phyloP scores from a whole-genome alignment of 1,140 invertebrate species.

The Hycleus cichorii region DNA sequence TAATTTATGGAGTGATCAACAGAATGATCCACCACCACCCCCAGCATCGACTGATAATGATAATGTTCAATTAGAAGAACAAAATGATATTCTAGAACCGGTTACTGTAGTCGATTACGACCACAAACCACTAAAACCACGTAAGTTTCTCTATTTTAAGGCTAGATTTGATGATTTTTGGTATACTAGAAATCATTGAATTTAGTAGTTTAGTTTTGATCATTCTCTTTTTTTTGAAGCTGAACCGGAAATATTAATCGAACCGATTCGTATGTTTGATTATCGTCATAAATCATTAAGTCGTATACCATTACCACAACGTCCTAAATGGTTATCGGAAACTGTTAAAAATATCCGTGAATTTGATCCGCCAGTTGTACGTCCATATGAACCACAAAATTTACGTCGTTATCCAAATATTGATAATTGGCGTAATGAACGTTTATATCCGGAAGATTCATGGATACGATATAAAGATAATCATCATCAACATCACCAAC shows the following conservation, averaged over 20 bases:
- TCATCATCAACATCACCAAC: too few species aligned
- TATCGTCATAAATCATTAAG: constrained; percentile 38
- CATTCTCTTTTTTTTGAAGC: constrained; percentile 17
- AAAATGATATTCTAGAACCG: constrained; percentile 28
- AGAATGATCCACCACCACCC: too few species aligned
- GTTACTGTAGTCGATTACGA: constrained; percentile 60
- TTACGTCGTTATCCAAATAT: not conserved
- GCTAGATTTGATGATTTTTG: too few species aligned
- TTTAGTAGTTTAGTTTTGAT: too few species aligned
- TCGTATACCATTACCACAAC: constrained; percentile 35
- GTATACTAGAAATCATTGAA: too few species aligned
- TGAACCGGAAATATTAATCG: constrained; percentile 28
- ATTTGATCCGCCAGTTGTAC: constrained; percentile 27
- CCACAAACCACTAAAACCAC: constrained; percentile 45
- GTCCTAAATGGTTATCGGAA: constrained; percentile 35
- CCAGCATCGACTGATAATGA: too few species aligned
- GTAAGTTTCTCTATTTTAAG: constrained; percentile 14
- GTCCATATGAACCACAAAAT: constrained; percentile 5
- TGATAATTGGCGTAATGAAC: constrained; percentile 6
- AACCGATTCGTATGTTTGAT: constrained; percentile 33
- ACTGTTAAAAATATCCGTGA: constrained; percentile 33
- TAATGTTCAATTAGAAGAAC: not conserved
- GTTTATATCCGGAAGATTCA: not conserved
- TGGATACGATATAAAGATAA: not conserved
- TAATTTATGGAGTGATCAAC: too few species aligned